Evolutionary conservation across 2,888 invertebrate species (phyloP).

Genomic region (Taphrorychus bicolor): DNA sequence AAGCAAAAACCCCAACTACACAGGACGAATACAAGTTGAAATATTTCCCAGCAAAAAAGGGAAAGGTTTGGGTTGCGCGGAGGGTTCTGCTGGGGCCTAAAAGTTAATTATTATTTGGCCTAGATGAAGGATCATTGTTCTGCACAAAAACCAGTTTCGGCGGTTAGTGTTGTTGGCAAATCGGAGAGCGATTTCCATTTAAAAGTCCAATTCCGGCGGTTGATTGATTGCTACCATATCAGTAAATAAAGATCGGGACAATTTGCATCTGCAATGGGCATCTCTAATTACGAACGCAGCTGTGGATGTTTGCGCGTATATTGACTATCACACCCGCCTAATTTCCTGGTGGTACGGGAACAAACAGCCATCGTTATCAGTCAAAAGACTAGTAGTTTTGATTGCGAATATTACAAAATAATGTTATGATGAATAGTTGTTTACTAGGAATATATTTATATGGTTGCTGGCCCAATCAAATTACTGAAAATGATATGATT

Average conservation of each 20-base stretch:
- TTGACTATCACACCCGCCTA: not conserved
- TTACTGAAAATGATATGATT: too few relatives aligned
- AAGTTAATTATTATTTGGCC: not conserved
- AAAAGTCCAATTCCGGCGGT: not conserved
- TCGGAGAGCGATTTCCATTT: slow-evolving; percentile 5
- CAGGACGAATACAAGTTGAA: not conserved
- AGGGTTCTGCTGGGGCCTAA: not conserved
- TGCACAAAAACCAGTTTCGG: not conserved
- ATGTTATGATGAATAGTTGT: too few relatives aligned
- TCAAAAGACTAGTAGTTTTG: too few relatives aligned
- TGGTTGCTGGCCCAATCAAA: too few relatives aligned
- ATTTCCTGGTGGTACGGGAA: not conserved
- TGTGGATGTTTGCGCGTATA: not conserved
- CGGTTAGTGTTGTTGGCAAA: slow-evolving; percentile 1
- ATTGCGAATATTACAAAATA: too few relatives aligned
- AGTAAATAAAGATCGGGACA: slow-evolving; percentile 5
- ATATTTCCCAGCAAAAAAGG: not conserved
- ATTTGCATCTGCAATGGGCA: slow-evolving; percentile 1
- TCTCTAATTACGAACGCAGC: not conserved
- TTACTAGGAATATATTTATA: too few relatives aligned
- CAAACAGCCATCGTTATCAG: too few relatives aligned
- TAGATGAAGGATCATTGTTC: not conserved
- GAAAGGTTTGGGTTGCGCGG: not conserved
- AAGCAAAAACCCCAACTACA: too few relatives aligned
- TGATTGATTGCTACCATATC: slow-evolving; percentile 10